These are phyloP conservation scores for Elysia chlorotica DNA, from an alignment of 1,140 invertebrate species.

Conservation along the genomic window DNA sequence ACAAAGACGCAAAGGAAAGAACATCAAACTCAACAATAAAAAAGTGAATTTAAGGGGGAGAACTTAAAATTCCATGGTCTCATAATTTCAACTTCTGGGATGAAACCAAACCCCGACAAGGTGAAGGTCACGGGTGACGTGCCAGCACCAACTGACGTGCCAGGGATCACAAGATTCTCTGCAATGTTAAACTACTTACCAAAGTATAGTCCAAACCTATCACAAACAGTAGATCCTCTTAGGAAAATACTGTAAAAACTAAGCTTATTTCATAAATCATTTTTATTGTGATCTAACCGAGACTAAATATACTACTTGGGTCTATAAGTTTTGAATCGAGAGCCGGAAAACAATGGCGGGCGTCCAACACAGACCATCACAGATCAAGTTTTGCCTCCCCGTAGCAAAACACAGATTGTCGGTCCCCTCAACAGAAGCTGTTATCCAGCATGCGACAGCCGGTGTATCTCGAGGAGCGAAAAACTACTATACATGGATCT, in stretches of 20 bases:
- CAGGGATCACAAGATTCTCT: slow-evolving; percentile 4
- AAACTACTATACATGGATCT: too few species aligned
- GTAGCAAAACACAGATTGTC: too few species aligned
- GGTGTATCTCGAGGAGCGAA: too few species aligned
- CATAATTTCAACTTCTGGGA: slow-evolving; percentile 7
- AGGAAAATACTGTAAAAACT: slow-evolving; percentile 36
- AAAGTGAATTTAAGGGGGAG: slow-evolving; percentile 17
- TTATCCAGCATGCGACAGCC: too few species aligned
- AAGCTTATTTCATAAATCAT: too few species aligned
- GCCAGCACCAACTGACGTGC: slow-evolving; percentile 5
- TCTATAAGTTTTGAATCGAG: too few species aligned
- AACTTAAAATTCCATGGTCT: slow-evolving; percentile 49
- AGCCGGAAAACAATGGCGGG: too few species aligned
- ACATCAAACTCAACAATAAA: slow-evolving; percentile 33
- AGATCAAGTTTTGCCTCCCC: too few species aligned
- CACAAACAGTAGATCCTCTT: slow-evolving; percentile 31
- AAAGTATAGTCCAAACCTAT: slow-evolving; percentile 19
- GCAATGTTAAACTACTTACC: slow-evolving; percentile 30
- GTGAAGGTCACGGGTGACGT: slow-evolving; percentile 1
- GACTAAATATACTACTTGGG: too few species aligned
- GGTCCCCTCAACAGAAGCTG: too few species aligned
- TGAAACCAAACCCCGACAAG: not conserved
- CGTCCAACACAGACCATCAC: too few species aligned
- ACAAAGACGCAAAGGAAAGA: slow-evolving; percentile 15
- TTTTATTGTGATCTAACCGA: too few species aligned